Percentiles rank a stretch among this genome's conserved stretches.
Conservation (phyloP, 53 echinoderm and acorn worm species). For the Astropecten irregularis region DNA sequence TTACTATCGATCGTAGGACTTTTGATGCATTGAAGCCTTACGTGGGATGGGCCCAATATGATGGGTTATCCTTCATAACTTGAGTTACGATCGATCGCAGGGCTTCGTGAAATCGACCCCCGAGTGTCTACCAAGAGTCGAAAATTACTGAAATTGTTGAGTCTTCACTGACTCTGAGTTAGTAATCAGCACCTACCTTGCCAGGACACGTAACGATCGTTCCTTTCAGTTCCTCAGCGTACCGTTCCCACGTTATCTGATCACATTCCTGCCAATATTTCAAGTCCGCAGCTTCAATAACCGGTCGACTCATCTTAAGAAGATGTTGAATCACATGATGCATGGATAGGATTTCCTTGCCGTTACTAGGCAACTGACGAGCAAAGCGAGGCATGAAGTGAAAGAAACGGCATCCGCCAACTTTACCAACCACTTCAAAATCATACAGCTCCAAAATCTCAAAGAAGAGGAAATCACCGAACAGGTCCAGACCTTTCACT, state of each 20-base stretch:
- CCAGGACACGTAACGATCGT: constrained; percentile 89
- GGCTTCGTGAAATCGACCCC: too few species aligned
- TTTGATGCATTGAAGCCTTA: too few species aligned
- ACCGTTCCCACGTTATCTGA: constrained; percentile 72
- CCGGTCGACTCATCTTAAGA: constrained; percentile 63
- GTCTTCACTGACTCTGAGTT: too few species aligned
- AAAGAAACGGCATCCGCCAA: constrained; percentile 78
- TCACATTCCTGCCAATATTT: constrained; percentile 65
- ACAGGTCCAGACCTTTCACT: constrained; percentile 85
- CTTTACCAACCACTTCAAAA: constrained; percentile 79
- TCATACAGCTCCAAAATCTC: constrained; percentile 95
- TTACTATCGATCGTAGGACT: too few species aligned
- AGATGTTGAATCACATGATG: constrained; percentile 79
- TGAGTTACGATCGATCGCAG: too few species aligned
- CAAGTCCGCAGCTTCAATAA: constrained; percentile 71
- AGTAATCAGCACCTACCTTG: too few species aligned
- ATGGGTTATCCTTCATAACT: too few species aligned
- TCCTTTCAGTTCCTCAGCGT: constrained; percentile 68
- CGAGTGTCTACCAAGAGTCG: too few species aligned
- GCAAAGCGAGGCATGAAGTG: constrained; percentile 98
- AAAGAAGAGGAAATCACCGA: constrained; percentile 86
- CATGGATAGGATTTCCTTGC: constrained; percentile 98
- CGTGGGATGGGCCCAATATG: too few species aligned
- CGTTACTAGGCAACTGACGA: constrained; percentile 90
- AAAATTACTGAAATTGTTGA: too few species aligned